Conservation (phyloP, 2,797 vertebrate species). For the Tapirus indicus region DNA sequence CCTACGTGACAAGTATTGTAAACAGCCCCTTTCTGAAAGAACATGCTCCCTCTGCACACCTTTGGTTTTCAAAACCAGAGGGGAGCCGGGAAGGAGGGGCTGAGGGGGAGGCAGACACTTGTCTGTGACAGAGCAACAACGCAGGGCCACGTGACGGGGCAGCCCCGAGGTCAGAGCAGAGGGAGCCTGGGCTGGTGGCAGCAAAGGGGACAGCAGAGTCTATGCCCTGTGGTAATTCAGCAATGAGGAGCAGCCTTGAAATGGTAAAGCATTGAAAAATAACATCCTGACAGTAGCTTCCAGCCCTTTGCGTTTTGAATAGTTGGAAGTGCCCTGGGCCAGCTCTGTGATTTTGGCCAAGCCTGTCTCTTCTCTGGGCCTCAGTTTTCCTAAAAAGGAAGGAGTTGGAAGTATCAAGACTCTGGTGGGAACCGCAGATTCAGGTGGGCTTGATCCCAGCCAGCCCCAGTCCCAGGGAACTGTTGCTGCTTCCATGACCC, state of each 20-base stretch:
- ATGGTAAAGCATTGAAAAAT: too few relatives aligned
- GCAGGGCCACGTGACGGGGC: neutral
- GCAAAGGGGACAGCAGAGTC: neutral
- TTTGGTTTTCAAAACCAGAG: neutral
- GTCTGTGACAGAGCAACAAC: neutral
- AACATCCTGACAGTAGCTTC: neutral
- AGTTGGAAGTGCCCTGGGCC: neutral
- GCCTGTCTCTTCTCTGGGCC: neutral
- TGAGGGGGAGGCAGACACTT: neutral
- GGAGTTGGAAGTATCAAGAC: neutral
- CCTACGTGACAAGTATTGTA: neutral
- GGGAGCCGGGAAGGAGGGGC: neutral
- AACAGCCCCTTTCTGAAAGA: neutral
- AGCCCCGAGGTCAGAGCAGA: rapidly evolving
- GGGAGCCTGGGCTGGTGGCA: neutral
- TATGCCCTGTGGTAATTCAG: rapidly evolving
- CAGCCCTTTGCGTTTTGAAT: neutral
- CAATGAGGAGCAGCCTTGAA: neutral
- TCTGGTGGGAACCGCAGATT: neutral
- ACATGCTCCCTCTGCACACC: neutral
- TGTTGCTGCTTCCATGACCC: neutral
- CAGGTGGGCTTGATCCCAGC: neutral
- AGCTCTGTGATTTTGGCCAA: neutral
- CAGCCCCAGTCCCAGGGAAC: too few relatives aligned
- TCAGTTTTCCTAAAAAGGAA: neutral